Percentiles rank a stretch among this genome's conserved stretches.
phyloP scores from a whole-genome alignment of 2,797 vertebrate species.

The Melanotaenia parkinsoni region DNA sequence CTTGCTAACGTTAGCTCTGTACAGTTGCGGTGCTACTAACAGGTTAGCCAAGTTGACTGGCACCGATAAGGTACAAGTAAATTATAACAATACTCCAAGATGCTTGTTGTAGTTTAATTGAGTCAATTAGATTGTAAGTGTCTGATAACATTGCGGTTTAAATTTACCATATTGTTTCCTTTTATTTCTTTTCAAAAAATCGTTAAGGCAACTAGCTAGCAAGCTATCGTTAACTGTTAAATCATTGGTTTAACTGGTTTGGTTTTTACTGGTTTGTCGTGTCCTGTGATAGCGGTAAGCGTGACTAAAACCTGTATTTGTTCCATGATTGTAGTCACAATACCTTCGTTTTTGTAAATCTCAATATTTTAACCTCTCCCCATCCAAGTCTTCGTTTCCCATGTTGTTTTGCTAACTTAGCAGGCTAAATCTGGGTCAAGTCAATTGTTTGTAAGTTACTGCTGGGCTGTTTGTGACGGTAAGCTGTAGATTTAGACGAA shows the following conservation, averaged over 20 bases:
- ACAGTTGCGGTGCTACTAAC: constrained; percentile 41
- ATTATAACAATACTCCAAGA: background rate
- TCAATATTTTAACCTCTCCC: accelerated
- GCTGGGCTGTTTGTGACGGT: background rate
- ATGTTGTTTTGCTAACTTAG: constrained; percentile 38
- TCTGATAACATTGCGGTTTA: too few species aligned
- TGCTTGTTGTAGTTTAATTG: accelerated
- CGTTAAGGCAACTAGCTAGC: constrained; percentile 38
- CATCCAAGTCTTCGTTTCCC: background rate
- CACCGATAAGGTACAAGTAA: background rate
- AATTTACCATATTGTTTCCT: constrained; percentile 11
- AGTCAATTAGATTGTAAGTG: accelerated
- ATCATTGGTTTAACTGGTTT: constrained; percentile 1
- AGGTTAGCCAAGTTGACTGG: constrained; percentile 49
- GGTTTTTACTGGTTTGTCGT: background rate
- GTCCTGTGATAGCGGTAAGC: background rate
- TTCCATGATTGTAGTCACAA: background rate
- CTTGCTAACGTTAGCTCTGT: constrained; percentile 62
- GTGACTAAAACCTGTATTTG: background rate
- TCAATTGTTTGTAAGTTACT: background rate
- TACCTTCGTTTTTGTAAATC: background rate
- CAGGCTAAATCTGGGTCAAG: constrained; percentile 59
- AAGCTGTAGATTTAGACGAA: background rate
- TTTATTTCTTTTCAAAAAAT: background rate
- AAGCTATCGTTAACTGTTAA: constrained; percentile 49